Base-by-base conservation (phyloP, 2,797 vertebrate genomes). In the Channa striata region DNA sequence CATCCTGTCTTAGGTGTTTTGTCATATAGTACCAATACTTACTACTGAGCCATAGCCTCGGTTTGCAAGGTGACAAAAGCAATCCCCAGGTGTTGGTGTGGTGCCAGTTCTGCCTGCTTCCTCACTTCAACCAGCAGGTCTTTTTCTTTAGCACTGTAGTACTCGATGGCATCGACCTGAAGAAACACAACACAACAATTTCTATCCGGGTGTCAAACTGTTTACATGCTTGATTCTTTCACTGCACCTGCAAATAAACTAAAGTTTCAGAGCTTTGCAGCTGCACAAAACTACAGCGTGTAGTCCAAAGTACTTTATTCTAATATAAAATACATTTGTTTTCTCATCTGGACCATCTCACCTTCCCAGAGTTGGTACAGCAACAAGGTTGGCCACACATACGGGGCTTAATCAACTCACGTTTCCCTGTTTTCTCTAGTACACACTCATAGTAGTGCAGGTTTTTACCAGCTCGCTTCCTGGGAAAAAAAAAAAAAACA, bases 31-130 rank as follows among this genome's bases (percentile, higher is more conserved):
- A 16, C 19, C 56, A 7, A n/a, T n/a, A 95, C 97, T 96, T 88
- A 99, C 98, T 88, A 93, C 51, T 94, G 95, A 64, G 98, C 96
- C 97, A 97, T 99, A 36, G 93, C 93, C 66, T 96, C 95, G 2
- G 94, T 96, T 85, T 96, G 93, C 78, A 99, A 91, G 8, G 96
- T 97, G 83, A 99, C 93, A 5, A 98, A 99, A 64, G 96, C 98
- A 76, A 99, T 95, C 78, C 98, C 97, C 74, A 99, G 88, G 0
- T 96, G 92, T 56, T 82, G 87, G 60, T 87, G 65, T 67, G 86
- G 90, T n/a, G 93, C 93, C 20, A 43, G 56, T 51, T 90, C 69
- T 19, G 91, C 89, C 68, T 97, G 91, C 65, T 81, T 85, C 2
- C 81, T 68, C 68, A 95, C 92, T 54, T 93, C 92, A 59, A 92